These are phyloP conservation scores for Clavelina lepadiformis DNA, from an alignment of 23 tunicate species.

Conservation along the genomic window DNA sequence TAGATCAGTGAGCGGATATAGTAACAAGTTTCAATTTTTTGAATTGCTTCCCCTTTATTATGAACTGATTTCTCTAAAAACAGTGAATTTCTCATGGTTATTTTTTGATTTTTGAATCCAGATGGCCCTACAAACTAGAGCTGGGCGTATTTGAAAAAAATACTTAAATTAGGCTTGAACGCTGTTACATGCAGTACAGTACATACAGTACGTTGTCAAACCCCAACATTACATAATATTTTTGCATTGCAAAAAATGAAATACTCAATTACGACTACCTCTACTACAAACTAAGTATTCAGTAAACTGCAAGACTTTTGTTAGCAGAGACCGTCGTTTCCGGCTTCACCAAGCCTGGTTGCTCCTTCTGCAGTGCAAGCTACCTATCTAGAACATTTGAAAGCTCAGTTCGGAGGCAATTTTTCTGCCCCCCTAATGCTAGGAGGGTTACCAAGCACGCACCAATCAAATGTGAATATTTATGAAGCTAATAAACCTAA, in stretches of 20 bases:
- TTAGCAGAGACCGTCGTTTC: not conserved
- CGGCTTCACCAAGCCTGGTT: slow-evolving; percentile 2
- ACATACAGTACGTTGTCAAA: too few species aligned
- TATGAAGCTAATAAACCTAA: slow-evolving; percentile 39
- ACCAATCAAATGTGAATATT: slow-evolving; percentile 23
- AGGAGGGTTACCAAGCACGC: too few species aligned
- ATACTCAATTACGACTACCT: not conserved
- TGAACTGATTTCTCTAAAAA: too few species aligned
- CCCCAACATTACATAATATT: too few species aligned
- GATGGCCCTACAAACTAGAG: not conserved
- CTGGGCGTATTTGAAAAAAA: not conserved
- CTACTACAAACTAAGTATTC: not conserved
- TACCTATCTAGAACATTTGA: slow-evolving; percentile 16
- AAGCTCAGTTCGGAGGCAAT: slow-evolving; percentile 24
- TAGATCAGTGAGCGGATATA: not conserved
- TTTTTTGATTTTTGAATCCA: not conserved
- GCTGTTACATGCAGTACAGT: too few species aligned
- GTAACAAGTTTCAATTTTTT: too few species aligned
- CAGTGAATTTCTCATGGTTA: too few species aligned
- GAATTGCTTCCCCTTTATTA: too few species aligned
- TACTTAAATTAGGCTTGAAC: not conserved
- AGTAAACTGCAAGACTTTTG: not conserved
- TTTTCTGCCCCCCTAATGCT: slow-evolving; percentile 12
- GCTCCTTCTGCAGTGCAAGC: slow-evolving; percentile 20
- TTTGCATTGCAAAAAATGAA: too few species aligned